These are phyloP conservation scores for Calcarius lapponicus DNA, from an alignment of 2,797 vertebrate species.

Conservation along the genomic window DNA sequence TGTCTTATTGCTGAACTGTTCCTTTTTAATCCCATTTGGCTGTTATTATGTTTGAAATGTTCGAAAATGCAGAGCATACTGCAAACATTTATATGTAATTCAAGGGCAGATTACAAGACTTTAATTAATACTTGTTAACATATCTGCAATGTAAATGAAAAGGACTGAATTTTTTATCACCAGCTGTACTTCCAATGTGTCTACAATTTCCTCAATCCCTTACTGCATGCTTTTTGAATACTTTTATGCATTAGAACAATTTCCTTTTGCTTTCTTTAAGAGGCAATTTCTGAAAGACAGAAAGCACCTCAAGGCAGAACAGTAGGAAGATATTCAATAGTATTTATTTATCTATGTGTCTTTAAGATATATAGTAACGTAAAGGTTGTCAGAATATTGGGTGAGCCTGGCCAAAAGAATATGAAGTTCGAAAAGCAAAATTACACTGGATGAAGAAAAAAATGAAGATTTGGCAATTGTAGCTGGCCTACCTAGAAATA, in stretches of 20 bases:
- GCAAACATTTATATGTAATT: not conserved
- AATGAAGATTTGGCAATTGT: not conserved
- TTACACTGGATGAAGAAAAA: not conserved
- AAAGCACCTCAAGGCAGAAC: not conserved
- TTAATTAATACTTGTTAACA: not conserved
- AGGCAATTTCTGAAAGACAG: not conserved
- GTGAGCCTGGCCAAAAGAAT: not conserved
- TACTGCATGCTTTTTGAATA: not conserved
- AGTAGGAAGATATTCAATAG: not conserved
- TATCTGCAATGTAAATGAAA: not conserved
- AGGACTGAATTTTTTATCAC: not conserved
- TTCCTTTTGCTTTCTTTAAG: not conserved
- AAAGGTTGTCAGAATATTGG: not conserved
- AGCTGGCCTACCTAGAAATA: not conserved
- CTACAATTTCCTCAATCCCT: not conserved
- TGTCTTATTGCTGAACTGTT: not conserved
- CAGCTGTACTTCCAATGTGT: not conserved
- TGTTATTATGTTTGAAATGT: not conserved
- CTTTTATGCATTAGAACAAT: not conserved
- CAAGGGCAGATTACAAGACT: not conserved
- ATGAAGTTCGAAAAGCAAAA: not conserved
- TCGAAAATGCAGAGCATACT: not conserved
- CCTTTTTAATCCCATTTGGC: not conserved
- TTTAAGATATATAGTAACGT: not conserved
- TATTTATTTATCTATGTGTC: not conserved